Evolutionary conservation across 2,113 vertebrate species (phyloP), one percentile per base, ranked within the genome.

Genomic region (Telmatochromis sp.): DNA sequence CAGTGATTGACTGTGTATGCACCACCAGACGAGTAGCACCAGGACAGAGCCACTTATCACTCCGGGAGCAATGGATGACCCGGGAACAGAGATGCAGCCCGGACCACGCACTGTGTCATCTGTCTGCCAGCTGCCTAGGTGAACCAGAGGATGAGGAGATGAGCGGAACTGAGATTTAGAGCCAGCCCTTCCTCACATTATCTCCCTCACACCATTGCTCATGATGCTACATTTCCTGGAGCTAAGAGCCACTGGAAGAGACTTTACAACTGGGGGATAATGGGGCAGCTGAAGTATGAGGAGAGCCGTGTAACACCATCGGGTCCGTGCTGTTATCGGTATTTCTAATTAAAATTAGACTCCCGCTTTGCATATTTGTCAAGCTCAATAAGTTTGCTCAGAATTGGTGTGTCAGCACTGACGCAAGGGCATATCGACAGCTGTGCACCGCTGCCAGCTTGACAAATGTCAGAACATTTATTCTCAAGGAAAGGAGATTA

Each of bases 41-140:
- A 58, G 87, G 89, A 91, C 91, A 92, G 21, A 89, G 80, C 85
- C 93, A 91, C 94, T 92, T 91, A 94, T 91, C 95, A 94, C 71
- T 47, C 60, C n/a, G 31, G 81, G 89, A 60, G 87, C 93, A 92
- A 68, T 87, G 65, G 82, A 86, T 95, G 93, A 88, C 93, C 94
- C 81, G 6, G 79, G 88, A 92, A 85, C 73, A 87, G 90, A 86
- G 94, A 78, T 54, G 93, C 92, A 86, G 83, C 87, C 84, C 5
- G 78, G 91, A 37, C 91, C 82, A 84, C 95, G 95, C 93, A 94
- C 86, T 91, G 89, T 87, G 92, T 93, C 93, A 89, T 68, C 92
- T 85, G 84, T 97, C 93, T 92, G 94, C 95, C 90, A 91, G 84
- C 86, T 13, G 33, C 84, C 33, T 54, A 89, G 92, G 58, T 55